Conservation (phyloP, 2,113 vertebrate species). For the Pelobates fuscus region DNA sequence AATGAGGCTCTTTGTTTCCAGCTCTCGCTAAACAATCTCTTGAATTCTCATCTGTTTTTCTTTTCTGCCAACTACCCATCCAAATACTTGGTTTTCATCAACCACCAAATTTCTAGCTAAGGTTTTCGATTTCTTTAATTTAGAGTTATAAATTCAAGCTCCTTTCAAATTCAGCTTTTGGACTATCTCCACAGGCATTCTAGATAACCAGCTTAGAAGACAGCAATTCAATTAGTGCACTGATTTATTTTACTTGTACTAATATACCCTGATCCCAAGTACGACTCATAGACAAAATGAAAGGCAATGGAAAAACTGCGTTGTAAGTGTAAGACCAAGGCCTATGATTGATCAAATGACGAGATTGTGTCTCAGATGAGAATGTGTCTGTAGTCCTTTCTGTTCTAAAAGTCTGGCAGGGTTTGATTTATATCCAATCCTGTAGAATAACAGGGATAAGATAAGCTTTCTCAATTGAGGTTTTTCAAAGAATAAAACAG, state of each 20-base stretch:
- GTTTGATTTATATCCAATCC: background rate
- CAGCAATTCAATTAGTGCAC: background rate
- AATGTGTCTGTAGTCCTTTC: too few species aligned
- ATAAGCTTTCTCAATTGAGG: background rate
- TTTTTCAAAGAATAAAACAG: background rate
- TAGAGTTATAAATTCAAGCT: background rate
- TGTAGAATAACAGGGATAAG: background rate
- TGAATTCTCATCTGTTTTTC: constrained; percentile 6
- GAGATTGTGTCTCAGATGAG: too few species aligned
- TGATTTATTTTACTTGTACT: background rate
- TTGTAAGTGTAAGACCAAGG: too few species aligned
- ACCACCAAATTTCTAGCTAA: background rate
- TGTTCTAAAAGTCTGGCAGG: too few species aligned
- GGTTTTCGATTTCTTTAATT: background rate
- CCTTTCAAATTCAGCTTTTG: background rate
- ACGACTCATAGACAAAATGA: too few species aligned
- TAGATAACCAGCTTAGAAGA: too few species aligned
- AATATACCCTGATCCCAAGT: background rate
- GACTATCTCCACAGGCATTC: background rate
- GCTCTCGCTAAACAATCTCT: background rate
- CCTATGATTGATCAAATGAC: too few species aligned
- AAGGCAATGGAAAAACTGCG: too few species aligned
- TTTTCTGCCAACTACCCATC: constrained; percentile 25
- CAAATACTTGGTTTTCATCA: constrained; percentile 12
- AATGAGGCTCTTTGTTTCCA: constrained; percentile 12